A percentile compares a stretch with the other conserved stretches of the same genome.
Conservation (phyloP, 2,797 vertebrate genomes). For the Rallus crepitans region DNA sequence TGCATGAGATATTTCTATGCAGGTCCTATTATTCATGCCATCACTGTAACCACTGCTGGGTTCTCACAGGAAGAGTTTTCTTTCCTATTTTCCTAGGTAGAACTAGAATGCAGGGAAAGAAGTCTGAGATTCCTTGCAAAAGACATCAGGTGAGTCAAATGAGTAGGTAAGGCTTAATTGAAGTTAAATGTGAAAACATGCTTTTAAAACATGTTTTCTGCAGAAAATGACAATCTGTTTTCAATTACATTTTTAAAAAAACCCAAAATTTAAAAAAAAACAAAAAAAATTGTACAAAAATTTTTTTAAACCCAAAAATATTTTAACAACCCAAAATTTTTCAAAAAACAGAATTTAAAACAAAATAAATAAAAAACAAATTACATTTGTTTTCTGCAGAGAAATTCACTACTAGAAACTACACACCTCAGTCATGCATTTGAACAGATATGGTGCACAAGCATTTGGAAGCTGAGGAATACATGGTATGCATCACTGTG, state of each 20-base stretch:
- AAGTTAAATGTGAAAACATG: too few species aligned
- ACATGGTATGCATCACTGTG: constrained; percentile 63
- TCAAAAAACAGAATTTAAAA: too few species aligned
- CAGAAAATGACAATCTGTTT: not conserved
- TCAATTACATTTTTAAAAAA: too few species aligned
- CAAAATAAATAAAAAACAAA: too few species aligned
- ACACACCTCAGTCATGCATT: constrained; percentile 10
- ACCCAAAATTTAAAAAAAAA: too few species aligned
- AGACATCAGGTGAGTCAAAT: not conserved
- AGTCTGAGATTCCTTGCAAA: not conserved
- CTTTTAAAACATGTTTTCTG: too few species aligned
- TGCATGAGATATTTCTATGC: not conserved
- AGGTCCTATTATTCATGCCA: not conserved
- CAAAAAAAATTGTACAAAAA: too few species aligned
- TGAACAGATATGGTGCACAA: constrained; percentile 12
- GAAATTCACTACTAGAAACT: constrained; percentile 35
- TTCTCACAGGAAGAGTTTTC: not conserved
- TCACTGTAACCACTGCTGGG: not conserved
- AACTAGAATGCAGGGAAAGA: not conserved
- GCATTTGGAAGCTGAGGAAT: constrained; percentile 53
- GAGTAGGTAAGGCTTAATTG: not conserved
- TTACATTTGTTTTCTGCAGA: not conserved
- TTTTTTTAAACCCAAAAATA: too few species aligned
- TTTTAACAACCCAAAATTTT: too few species aligned
- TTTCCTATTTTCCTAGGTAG: not conserved